These are phyloP conservation scores for Caenorhabditis briggsae DNA, from an alignment of 1,140 invertebrate species.

Conservation along the genomic window DNA sequence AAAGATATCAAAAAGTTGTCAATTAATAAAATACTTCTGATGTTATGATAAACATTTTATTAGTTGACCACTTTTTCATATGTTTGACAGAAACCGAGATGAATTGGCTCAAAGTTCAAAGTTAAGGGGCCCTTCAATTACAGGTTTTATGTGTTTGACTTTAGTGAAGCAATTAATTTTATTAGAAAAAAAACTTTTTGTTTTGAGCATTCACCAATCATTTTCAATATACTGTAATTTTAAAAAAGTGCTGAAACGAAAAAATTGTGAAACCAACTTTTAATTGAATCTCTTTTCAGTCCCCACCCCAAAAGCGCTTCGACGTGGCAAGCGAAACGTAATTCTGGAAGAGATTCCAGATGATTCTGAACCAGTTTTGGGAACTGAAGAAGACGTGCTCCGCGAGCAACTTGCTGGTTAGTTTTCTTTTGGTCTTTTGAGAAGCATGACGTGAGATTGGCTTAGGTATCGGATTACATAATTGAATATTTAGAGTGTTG, in stretches of 20 bases:
- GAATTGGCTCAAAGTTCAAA: too few species aligned
- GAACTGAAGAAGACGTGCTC: slow-evolving; percentile 39
- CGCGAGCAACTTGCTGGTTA: slow-evolving; percentile 43
- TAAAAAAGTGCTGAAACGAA: too few species aligned
- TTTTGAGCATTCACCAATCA: too few species aligned
- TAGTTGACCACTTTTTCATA: too few species aligned
- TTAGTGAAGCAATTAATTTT: too few species aligned
- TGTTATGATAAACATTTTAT: too few species aligned
- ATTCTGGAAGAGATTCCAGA: slow-evolving; percentile 45
- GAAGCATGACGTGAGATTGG: background rate
- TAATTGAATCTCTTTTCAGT: background rate
- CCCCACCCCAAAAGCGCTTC: slow-evolving; percentile 21
- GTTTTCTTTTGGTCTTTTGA: background rate
- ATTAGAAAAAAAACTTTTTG: too few species aligned
- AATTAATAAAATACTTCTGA: too few species aligned
- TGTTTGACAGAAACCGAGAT: too few species aligned
- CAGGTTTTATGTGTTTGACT: background rate
- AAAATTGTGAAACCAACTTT: background rate
- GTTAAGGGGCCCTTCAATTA: background rate
- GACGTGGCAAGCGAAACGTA: slow-evolving; percentile 42
- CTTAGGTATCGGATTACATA: background rate
- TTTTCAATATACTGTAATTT: too few species aligned
- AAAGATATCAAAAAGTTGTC: too few species aligned
- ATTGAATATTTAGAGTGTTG: background rate
- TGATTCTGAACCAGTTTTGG: background rate